A percentile compares a stretch with the other conserved stretches of the same genome.
Conservation (phyloP, 1,140 invertebrate species). For the Plodia interpunctella region DNA sequence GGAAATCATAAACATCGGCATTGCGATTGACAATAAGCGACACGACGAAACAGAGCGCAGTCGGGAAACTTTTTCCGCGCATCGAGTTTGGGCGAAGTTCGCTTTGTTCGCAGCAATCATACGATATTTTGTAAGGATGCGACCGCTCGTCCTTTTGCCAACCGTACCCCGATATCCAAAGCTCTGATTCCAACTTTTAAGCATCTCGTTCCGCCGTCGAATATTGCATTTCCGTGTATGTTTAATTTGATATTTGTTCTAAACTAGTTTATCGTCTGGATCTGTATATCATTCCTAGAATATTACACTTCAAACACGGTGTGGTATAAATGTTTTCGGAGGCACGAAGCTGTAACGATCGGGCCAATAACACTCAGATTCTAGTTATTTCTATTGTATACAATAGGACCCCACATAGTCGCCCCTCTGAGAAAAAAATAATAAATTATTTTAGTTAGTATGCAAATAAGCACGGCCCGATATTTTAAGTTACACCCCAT, state of each 20-base stretch:
- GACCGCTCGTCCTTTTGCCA: constrained; percentile 45
- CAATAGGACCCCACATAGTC: constrained; percentile 54
- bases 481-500: constrained; percentile 73
- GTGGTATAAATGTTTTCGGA: constrained; percentile 40
- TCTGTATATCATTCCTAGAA: constrained; percentile 17
- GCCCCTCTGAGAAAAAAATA: constrained; percentile 70
- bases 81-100: constrained; percentile 44
- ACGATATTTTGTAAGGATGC: constrained; percentile 70
- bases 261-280: constrained; percentile 26
- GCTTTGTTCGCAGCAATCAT: constrained; percentile 63
- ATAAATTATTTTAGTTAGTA: constrained; percentile 77
- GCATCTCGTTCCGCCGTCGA: constrained; percentile 59
- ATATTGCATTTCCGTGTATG: constrained; percentile 67
- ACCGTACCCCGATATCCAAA: constrained; percentile 65
- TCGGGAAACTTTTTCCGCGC: constrained; percentile 62
- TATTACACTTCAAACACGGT: constrained; percentile 30
- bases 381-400: constrained; percentile 63
- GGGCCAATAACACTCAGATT: constrained; percentile 68
- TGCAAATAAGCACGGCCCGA: constrained; percentile 71
- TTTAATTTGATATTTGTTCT: constrained; percentile 59
- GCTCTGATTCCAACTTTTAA: constrained; percentile 74
- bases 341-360: constrained; percentile 55
- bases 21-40: constrained; percentile 23
- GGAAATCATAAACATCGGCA: constrained; percentile 38
- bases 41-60: constrained; percentile 23